phyloP scores from a whole-genome alignment of 2,888 invertebrate species.

The Sicus ferrugineus region DNA sequence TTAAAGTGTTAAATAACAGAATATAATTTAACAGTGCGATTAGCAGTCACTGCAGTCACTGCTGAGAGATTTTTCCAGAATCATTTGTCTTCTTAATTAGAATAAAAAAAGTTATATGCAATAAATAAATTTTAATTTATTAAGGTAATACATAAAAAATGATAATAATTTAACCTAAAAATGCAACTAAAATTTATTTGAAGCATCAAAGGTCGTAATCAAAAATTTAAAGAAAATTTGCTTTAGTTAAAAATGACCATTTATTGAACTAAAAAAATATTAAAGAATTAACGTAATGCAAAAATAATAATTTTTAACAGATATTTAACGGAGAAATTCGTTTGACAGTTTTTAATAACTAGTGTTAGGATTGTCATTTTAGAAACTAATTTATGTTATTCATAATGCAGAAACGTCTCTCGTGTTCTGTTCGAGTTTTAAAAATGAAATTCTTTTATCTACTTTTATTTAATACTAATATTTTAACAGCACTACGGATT shows the following conservation, averaged over 20 bases:
- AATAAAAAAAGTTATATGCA: not conserved
- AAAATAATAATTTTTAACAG: too few relatives aligned
- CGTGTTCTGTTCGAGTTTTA: too few relatives aligned
- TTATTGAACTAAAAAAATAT: not conserved
- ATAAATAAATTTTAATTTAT: not conserved
- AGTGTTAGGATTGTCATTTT: slow-evolving; percentile 18
- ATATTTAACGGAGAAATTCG: too few relatives aligned
- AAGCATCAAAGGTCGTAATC: too few relatives aligned
- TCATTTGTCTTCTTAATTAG: not conserved
- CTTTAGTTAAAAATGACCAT: not conserved
- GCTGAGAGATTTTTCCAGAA: not conserved
- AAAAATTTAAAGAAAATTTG: not conserved
- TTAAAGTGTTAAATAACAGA: not conserved
- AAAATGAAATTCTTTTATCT: not conserved
- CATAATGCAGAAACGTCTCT: too few relatives aligned
- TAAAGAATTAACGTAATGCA: not conserved
- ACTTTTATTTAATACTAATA: not conserved
- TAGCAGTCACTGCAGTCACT: not conserved
- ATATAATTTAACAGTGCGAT: not conserved
- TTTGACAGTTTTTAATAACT: slow-evolving; percentile 7
- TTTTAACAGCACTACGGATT: not conserved
- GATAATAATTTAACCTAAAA: not conserved
- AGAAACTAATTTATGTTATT: not conserved
- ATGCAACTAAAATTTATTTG: not conserved
- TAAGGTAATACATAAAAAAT: not conserved